Evolutionary conservation across 2,797 vertebrate genomes (phyloP), one percentile per base, ranked within the genome.

Genomic region (Corythornis leucogaster): DNA sequence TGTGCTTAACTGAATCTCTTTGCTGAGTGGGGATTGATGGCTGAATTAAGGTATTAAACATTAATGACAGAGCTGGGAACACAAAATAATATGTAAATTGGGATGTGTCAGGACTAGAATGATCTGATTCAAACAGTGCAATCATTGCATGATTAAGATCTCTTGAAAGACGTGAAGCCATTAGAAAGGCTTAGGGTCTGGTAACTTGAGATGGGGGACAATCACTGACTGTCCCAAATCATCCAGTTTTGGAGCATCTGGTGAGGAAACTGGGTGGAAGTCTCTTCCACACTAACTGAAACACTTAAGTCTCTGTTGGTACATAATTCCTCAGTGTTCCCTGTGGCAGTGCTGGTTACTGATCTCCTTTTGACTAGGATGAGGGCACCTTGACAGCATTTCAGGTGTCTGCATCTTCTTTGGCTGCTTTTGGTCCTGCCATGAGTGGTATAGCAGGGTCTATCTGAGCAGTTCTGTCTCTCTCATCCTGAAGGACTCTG

Each of bases 1-100:
- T 21, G n/a, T 91, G 53, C 68, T 95, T 86, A 84, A 84, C 45
- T 68, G 89, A 91, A 83, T 79, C 2, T 9, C 78, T 84, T 89
- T 92, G 82, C 80, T 86, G 74, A 92, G 78, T 91, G 57, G 78
- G 61, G 77, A 90, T 46, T 92, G 92, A 86, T 91, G 90, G 45
- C 70, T 91, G 75, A 94, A 93, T 92, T 81, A 89, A 90, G 53
- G 87, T 59, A 67, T 92, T 94, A 96, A 94, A 84, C 75, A 86
- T 63, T 92, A 91, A 91, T 81, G 78, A 94, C 13, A 25, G 78
- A 88, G 46, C 70, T 86, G 85, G 68, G 75, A 96, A 88, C 67
- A 81, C 80, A 81, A 84, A 94, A 76, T 12, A 42, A 28, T 94
- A 94, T 92, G 94, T 33, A 94, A 95, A 94, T 92, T 8, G 30